These are phyloP conservation scores for Aplidium turbinatum DNA, from an alignment of 23 tunicate genomes.

Conservation along the genomic window DNA sequence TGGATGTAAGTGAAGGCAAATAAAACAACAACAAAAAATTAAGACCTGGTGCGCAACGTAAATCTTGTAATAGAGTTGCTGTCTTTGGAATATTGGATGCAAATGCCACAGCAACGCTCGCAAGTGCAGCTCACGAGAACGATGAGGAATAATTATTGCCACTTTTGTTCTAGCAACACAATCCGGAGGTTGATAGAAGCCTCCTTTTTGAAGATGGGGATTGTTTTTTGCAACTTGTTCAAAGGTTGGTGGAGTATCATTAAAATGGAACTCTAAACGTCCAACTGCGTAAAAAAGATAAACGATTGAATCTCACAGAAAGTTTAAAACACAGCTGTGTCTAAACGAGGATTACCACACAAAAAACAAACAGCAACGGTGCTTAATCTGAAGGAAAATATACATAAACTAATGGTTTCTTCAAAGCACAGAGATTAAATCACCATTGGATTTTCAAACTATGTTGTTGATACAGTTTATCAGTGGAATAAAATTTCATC, in stretches of 20 bases:
- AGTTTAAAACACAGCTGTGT: neutral
- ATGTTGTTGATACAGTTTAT: no score
- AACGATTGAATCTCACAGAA: neutral
- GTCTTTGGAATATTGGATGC: slow-evolving; percentile 73
- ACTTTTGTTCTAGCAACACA: slow-evolving; percentile 44
- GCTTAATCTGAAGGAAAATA: no score
- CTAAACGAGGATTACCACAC: no score
- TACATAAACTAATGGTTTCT: no score
- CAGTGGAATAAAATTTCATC: no score
- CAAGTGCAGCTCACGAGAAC: slow-evolving; percentile 68
- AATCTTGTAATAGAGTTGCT: slow-evolving; percentile 68
- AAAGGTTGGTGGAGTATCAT: slow-evolving; percentile 64
- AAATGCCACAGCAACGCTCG: slow-evolving; percentile 69
- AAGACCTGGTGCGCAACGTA: slow-evolving; percentile 74
- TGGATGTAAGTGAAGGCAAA: no score
- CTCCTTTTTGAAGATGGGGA: slow-evolving; percentile 45
- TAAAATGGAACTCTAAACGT: slow-evolving; percentile 49
- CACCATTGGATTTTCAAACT: no score
- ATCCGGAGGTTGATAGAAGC: slow-evolving; percentile 46
- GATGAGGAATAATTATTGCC: slow-evolving; percentile 72
- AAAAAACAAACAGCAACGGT: no score
- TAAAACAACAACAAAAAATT: no score
- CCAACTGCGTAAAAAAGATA: slow-evolving; percentile 35
- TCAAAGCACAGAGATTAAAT: no score
- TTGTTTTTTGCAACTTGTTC: slow-evolving; percentile 24